Percentiles rank a stretch among this genome's conserved stretches.
phyloP scores from a whole-genome alignment of 35 echinoderm and acorn worm genomes.

The Lytechinus pictus region DNA sequence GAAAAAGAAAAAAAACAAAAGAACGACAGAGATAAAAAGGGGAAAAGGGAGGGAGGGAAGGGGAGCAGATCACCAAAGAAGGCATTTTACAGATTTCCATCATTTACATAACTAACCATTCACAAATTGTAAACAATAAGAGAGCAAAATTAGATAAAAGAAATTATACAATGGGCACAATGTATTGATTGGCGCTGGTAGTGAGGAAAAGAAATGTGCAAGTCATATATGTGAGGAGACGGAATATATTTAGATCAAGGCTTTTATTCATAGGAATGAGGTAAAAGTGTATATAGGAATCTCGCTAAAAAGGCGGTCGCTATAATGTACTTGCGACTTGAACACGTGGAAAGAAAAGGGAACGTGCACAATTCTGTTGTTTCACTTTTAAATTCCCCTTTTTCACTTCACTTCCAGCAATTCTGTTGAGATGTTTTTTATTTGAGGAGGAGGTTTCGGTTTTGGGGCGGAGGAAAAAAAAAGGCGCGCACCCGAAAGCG shows the following conservation, averaged over 20 bases:
- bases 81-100: too few relatives aligned
- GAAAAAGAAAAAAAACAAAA: not conserved
- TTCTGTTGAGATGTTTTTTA: not conserved
- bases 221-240: too few relatives aligned
- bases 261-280: not conserved
- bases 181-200: too few relatives aligned
- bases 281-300: not conserved
- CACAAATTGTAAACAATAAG: too few relatives aligned
- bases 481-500: not conserved
- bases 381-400: not conserved
- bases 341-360: not conserved
- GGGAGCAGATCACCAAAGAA: not conserved
- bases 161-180: too few relatives aligned
- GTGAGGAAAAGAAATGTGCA: not conserved
- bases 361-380: not conserved
- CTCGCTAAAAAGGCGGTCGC: not conserved
- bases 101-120: too few relatives aligned
- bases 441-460: not conserved
- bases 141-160: too few relatives aligned
- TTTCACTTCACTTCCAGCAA: not conserved
- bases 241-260: not conserved
- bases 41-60: not conserved
- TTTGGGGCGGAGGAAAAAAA: constrained; percentile 12
- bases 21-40: not conserved
- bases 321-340: not conserved